These are phyloP conservation scores for Vidua chalybeata DNA, from an alignment of 2,113 vertebrate genomes.

Conservation along the genomic window DNA sequence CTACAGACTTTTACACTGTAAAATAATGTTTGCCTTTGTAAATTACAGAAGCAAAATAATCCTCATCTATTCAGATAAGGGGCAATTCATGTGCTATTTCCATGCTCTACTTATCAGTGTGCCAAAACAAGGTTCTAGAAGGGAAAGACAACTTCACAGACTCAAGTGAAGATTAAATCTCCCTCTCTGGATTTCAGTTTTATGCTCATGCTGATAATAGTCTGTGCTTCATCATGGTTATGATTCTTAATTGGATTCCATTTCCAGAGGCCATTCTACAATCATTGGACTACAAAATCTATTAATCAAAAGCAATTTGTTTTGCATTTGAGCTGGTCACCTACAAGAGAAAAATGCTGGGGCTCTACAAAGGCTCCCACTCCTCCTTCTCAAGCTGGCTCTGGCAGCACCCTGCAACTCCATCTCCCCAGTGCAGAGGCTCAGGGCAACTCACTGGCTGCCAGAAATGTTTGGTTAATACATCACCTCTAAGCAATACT, in stretches of 20 bases:
- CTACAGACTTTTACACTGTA: neutral
- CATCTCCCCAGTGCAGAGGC: neutral
- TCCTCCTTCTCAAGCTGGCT: neutral
- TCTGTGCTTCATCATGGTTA: neutral
- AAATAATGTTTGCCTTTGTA: neutral
- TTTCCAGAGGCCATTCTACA: neutral
- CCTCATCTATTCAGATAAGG: neutral
- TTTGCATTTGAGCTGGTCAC: neutral
- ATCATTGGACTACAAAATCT: neutral
- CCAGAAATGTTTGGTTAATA: neutral
- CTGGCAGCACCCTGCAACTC: neutral
- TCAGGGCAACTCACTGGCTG: neutral
- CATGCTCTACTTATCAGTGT: neutral
- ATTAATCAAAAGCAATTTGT: neutral
- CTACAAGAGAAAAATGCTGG: neutral
- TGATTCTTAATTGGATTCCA: neutral
- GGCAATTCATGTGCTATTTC: neutral
- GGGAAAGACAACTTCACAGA: neutral
- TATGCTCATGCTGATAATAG: neutral
- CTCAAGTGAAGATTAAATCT: neutral
- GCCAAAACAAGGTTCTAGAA: neutral
- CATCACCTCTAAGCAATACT: neutral
- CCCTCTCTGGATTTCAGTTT: neutral
- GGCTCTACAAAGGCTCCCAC: neutral
- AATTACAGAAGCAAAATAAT: neutral